phyloP scores from a whole-genome alignment of 2,888 invertebrate genomes.

The Gisinianus flammeolus region DNA sequence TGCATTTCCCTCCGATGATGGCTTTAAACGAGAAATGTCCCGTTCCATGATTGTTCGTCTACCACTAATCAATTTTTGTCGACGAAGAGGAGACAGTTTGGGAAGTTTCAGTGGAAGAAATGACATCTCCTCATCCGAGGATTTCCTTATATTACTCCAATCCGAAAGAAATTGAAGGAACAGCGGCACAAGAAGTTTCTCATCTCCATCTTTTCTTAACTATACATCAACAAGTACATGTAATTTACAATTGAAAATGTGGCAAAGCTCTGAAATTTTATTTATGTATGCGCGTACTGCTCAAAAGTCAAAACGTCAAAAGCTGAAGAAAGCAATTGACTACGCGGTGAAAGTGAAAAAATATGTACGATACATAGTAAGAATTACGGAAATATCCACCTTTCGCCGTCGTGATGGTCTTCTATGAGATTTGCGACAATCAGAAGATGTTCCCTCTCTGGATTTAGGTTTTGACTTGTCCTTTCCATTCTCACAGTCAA shows the following conservation, averaged over 20 bases:
- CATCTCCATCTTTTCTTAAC: neutral
- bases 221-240: neutral
- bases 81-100: neutral
- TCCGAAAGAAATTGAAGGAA: slow-evolving; percentile 31
- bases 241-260: neutral
- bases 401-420: slow-evolving; percentile 20
- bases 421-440: slow-evolving; percentile 16
- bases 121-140: neutral
- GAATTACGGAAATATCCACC: neutral
- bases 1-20: slow-evolving; percentile 18
- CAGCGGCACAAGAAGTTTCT: slow-evolving; percentile 17
- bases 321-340: neutral
- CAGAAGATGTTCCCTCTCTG: neutral
- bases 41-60: slow-evolving; percentile 14
- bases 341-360: no score
- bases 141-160: slow-evolving; percentile 14
- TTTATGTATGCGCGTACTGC: no score
- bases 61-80: slow-evolving; percentile 6
- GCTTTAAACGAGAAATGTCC: slow-evolving; percentile 10
- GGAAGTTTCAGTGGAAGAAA: neutral
- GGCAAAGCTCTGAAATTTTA: no score
- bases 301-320: neutral
- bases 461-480: no score
- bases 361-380: no score
- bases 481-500: slow-evolving; percentile 13